These are phyloP conservation scores for Columba janthina DNA, from an alignment of 2,113 vertebrate genomes.

Conservation along the genomic window DNA sequence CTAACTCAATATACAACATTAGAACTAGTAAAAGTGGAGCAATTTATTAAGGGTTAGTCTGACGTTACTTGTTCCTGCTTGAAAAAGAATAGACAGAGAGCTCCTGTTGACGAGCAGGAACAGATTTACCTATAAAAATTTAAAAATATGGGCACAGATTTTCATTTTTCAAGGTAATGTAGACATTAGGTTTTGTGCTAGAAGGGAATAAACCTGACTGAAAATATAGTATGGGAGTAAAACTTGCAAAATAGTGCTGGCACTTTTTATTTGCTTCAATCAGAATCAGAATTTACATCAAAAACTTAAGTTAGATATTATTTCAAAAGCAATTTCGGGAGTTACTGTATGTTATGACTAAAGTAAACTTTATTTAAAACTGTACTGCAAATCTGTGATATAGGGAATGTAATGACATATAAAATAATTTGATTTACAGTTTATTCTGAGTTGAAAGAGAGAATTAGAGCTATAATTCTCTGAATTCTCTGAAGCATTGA, in stretches of 20 bases:
- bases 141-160: not conserved
- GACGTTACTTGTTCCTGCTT: not conserved
- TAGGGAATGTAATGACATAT: not conserved
- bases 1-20: not conserved
- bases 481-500: not conserved
- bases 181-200: not conserved
- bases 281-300: not conserved
- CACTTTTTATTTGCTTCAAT: not conserved
- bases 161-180: not conserved
- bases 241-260: not conserved
- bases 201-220: not conserved
- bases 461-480: conserved; percentile 31
- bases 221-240: not conserved
- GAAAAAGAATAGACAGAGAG: not conserved
- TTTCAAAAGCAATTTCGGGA: conserved; percentile 21
- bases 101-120: not conserved
- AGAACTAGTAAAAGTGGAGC: not conserved
- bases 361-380: conserved; percentile 28
- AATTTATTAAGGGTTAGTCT: not conserved
- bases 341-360: not conserved
- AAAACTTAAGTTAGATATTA: conserved; percentile 2
- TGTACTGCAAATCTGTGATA: not conserved
- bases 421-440: conserved; percentile 36
- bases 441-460: not conserved
- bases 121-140: not conserved